Evolutionary conservation across 2,797 vertebrate genomes (phyloP).

Genomic region (Staurois parvus): DNA sequence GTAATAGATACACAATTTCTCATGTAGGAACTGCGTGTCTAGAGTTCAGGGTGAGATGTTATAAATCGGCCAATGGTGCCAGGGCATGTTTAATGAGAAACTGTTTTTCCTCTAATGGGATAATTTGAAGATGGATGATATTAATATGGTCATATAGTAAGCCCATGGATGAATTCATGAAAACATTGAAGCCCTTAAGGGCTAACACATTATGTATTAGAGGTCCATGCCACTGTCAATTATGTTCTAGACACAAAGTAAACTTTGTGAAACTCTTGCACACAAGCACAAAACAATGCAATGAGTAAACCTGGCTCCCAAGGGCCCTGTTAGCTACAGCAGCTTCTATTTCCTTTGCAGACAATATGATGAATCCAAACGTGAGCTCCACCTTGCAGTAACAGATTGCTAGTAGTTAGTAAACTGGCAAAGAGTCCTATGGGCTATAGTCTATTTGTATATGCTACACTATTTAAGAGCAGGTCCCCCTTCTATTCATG

Average conservation of each 20-base stretch:
- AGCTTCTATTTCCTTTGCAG: no score
- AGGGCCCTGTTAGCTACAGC: background rate
- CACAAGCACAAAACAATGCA: background rate
- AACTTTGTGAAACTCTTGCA: background rate
- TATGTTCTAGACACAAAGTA: background rate
- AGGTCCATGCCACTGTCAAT: background rate
- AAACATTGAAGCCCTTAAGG: background rate
- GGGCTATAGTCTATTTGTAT: background rate
- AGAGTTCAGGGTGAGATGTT: background rate
- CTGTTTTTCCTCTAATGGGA: background rate
- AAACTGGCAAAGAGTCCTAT: background rate
- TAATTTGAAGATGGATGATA: background rate
- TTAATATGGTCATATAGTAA: background rate
- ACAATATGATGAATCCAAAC: no score
- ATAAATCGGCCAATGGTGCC: background rate
- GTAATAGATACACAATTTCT: conserved; percentile 32
- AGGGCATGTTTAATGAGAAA: background rate
- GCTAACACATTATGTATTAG: background rate
- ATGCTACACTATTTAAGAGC: background rate
- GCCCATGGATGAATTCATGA: no score
- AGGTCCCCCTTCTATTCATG: background rate
- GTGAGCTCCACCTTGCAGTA: no score
- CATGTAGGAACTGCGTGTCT: background rate
- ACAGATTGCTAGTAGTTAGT: no score
- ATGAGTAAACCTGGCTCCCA: no score